A percentile compares a stretch with the other conserved stretches of the same genome.
These are phyloP conservation scores for Microcaecilia unicolor DNA, from an alignment of 2,797 vertebrate genomes.

Conservation along the genomic window DNA sequence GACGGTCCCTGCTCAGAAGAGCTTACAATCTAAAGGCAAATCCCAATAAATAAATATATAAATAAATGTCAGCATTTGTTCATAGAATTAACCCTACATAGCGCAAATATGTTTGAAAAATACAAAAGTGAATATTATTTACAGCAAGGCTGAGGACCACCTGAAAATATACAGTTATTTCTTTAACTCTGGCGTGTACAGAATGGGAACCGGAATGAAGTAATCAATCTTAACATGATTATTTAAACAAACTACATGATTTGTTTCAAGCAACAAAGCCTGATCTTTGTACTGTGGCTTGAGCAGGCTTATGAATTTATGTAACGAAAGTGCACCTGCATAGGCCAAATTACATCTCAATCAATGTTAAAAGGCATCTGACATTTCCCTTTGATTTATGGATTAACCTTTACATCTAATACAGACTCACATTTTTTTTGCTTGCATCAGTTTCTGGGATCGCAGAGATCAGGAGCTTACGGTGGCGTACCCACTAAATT, in stretches of 20 bases:
- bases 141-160: conserved; percentile 8
- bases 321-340: conserved; percentile 26
- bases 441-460: conserved; percentile 32
- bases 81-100: no score
- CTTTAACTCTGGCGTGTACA: background rate
- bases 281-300: conserved; percentile 11
- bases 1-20: no score
- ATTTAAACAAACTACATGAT: conserved; percentile 32
- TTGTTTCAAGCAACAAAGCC: conserved; percentile 30
- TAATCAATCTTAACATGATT: conserved; percentile 22
- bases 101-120: no score
- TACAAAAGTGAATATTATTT: no score
- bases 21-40: no score
- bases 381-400: conserved; percentile 62
- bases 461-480: conserved; percentile 31
- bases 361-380: conserved; percentile 53
- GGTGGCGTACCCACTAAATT: conserved; percentile 37
- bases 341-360: conserved; percentile 51
- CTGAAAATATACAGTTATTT: conserved; percentile 3
- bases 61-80: no score
- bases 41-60: no score
- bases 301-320: conserved; percentile 28
- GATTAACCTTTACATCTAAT: conserved; percentile 55
- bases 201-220: conserved; percentile 1
- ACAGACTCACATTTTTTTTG: conserved; percentile 37